phyloP scores from a whole-genome alignment of 2,113 vertebrate species.

The Peromyscus maniculatus region DNA sequence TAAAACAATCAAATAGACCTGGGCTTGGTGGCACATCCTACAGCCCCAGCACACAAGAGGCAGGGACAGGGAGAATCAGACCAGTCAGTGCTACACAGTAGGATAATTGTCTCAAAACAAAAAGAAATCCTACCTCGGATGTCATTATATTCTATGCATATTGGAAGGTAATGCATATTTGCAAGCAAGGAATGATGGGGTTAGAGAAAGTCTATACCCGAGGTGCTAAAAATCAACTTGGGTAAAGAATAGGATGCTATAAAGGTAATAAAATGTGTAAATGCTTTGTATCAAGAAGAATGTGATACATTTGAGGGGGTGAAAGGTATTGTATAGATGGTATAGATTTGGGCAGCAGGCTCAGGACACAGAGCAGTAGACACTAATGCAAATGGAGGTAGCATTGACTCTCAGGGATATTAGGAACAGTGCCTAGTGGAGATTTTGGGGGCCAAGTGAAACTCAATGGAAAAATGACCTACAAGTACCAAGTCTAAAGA shows the following conservation, averaged over 20 bases:
- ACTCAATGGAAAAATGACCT: not conserved
- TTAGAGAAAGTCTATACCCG: not conserved
- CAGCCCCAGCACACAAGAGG: not conserved
- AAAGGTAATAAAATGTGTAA: not conserved
- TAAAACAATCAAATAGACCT: not conserved
- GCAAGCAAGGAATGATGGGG: not conserved
- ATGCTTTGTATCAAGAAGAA: not conserved
- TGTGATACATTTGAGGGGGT: not conserved
- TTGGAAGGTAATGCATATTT: not conserved
- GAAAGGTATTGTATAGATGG: not conserved
- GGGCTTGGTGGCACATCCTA: not conserved
- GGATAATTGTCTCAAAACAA: not conserved
- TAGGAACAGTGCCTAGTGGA: not conserved
- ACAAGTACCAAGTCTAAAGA: not conserved
- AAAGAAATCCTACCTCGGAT: not conserved
- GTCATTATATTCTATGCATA: not conserved
- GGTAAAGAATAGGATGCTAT: not conserved
- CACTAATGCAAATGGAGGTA: not conserved
- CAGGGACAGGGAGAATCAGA: not conserved
- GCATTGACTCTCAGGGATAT: not conserved
- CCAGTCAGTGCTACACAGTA: not conserved
- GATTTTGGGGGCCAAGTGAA: not conserved
- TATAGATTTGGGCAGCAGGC: not conserved
- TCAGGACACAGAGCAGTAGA: not conserved
- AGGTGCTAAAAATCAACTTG: not conserved